A percentile compares a stretch with the other conserved stretches of the same genome.
These are phyloP conservation scores for Octodonta nipae DNA, from an alignment of 2,888 invertebrate species.

Conservation along the genomic window DNA sequence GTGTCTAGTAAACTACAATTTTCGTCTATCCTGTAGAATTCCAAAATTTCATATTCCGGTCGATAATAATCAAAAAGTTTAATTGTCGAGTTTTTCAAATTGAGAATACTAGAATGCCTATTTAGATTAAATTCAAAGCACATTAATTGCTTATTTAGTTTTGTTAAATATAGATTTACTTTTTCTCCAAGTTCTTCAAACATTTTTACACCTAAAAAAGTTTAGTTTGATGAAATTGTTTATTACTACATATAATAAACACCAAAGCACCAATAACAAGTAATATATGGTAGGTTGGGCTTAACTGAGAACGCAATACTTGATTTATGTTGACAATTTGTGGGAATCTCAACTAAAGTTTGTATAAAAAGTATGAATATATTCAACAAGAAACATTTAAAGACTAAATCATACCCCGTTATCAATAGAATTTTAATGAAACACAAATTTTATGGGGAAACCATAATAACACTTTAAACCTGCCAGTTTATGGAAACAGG, in stretches of 20 bases:
- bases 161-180: slow-evolving; percentile 41
- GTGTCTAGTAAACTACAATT: no score
- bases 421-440: no score
- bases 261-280: no score
- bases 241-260: no score
- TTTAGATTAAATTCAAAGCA: slow-evolving; percentile 39
- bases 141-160: slow-evolving; percentile 34
- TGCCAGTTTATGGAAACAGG: no score
- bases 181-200: slow-evolving; percentile 40
- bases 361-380: no score
- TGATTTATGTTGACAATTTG: not conserved
- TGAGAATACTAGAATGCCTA: slow-evolving; percentile 36
- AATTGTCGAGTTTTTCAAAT: slow-evolving; percentile 41
- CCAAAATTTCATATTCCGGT: slow-evolving; percentile 34
- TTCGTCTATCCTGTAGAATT: slow-evolving; percentile 20
- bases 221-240: not conserved
- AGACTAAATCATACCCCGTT: no score
- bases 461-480: no score
- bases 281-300: no score
- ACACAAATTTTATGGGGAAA: no score
- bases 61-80: slow-evolving; percentile 53
- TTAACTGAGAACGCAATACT: no score
- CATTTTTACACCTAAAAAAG: slow-evolving; percentile 36
- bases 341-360: not conserved
- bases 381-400: no score